These are phyloP conservation scores for Peromyscus aztecus DNA, from an alignment of 2,797 vertebrate genomes.

Conservation along the genomic window DNA sequence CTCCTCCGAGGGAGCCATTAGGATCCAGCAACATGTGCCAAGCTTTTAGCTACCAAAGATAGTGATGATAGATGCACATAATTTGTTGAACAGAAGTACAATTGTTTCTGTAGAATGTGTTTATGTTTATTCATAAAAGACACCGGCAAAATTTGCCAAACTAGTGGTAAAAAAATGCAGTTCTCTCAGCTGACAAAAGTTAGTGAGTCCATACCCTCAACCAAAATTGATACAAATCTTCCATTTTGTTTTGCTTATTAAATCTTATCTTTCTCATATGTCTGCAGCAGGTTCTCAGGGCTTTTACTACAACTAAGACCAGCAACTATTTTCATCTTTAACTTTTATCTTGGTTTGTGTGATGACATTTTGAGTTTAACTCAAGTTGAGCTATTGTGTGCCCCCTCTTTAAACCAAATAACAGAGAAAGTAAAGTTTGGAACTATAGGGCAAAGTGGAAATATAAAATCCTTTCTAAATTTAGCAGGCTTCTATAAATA, in stretches of 20 bases:
- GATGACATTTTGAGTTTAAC: neutral
- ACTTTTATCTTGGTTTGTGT: neutral
- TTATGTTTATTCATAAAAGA: neutral
- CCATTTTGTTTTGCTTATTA: neutral
- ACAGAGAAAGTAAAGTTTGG: neutral
- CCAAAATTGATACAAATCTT: neutral
- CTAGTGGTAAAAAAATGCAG: neutral
- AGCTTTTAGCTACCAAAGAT: neutral
- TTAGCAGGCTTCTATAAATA: slow-evolving; percentile 43
- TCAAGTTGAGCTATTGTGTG: neutral
- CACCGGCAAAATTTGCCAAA: neutral
- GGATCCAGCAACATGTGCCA: neutral
- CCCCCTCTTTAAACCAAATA: neutral
- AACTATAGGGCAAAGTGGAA: neutral
- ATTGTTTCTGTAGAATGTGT: neutral
- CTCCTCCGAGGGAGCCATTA: no score
- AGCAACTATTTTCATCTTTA: neutral
- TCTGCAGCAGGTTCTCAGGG: neutral
- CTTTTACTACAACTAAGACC: neutral
- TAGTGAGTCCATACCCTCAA: neutral
- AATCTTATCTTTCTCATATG: neutral
- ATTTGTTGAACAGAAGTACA: neutral
- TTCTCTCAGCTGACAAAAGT: neutral
- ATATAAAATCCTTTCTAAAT: slow-evolving; percentile 7
- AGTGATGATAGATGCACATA: neutral